Conservation (phyloP, 2,113 vertebrate species). For the Cyanoramphus novaezelandiae region DNA sequence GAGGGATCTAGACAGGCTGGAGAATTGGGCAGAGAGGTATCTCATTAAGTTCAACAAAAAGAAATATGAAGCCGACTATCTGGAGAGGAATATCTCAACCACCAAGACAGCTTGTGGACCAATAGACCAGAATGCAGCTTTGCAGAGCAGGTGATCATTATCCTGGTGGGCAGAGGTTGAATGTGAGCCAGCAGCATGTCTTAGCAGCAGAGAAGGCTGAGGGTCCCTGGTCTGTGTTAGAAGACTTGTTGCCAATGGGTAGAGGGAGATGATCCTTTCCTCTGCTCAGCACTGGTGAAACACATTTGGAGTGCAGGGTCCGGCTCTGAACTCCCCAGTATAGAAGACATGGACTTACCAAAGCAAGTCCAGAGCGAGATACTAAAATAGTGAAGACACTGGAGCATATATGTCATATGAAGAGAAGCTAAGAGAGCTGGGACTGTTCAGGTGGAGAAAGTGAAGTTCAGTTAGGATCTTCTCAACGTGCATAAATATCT, state of each 20-base stretch:
- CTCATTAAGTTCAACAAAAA: not conserved
- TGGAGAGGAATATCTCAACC: not conserved
- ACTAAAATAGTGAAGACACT: not conserved
- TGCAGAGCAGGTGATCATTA: not conserved
- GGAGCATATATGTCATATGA: fast-evolving
- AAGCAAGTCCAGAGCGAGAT: not conserved
- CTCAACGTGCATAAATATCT: not conserved
- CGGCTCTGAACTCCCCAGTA: too few relatives aligned
- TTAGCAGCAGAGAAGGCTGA: not conserved
- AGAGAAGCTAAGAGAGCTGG: not conserved
- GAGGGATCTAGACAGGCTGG: not conserved
- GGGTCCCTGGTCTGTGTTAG: not conserved
- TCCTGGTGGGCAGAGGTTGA: not conserved
- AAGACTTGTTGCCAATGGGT: not conserved
- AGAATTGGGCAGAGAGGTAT: not conserved
- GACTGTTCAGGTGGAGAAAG: not conserved
- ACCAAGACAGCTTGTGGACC: not conserved
- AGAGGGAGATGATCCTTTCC: not conserved
- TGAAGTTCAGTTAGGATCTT: not conserved
- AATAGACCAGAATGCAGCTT: not conserved
- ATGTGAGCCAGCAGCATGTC: fast-evolving
- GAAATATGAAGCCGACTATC: not conserved
- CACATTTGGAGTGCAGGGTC: not conserved
- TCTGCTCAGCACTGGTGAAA: not conserved
- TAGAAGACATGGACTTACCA: too few relatives aligned